A percentile compares a stretch with the other conserved stretches of the same genome.
Evolutionary conservation across 2,113 vertebrate genomes (phyloP).

Genomic region (Pelobates fuscus): DNA sequence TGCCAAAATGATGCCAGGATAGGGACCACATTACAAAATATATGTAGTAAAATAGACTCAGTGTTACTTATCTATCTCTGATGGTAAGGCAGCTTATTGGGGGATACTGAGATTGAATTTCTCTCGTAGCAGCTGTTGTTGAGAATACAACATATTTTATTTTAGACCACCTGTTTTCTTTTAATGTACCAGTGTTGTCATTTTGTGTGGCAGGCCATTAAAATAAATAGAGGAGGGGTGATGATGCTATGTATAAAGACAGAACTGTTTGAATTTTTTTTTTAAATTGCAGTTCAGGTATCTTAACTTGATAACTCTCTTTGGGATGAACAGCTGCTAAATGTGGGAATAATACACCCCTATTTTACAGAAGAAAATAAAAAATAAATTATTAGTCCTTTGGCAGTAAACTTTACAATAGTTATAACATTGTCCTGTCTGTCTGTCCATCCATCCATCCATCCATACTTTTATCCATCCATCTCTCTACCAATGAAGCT

Average conservation of each 20-base stretch:
- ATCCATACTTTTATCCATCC: too few relatives aligned
- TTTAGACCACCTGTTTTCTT: constrained; percentile 79
- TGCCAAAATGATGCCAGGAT: constrained; percentile 66
- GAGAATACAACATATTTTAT: constrained; percentile 67
- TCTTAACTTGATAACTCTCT: constrained; percentile 58
- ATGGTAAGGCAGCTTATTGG: constrained; percentile 72
- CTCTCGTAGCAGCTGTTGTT: constrained; percentile 75
- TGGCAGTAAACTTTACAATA: too few relatives aligned
- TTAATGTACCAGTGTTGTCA: constrained; percentile 62
- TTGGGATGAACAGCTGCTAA: constrained; percentile 62
- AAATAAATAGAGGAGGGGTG: constrained; percentile 60
- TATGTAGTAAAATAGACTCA: constrained; percentile 63
- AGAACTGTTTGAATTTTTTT: constrained; percentile 64
- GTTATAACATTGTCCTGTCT: too few relatives aligned
- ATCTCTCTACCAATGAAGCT: too few relatives aligned
- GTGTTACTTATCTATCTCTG: constrained; percentile 59
- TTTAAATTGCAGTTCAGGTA: constrained; percentile 62
- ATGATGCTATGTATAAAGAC: constrained; percentile 58
- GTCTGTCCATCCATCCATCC: too few relatives aligned
- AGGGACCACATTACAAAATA: constrained; percentile 62
- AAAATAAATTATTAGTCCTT: too few relatives aligned
- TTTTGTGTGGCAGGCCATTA: constrained; percentile 54
- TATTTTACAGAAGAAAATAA: too few relatives aligned
- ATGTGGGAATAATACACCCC: constrained; percentile 61
- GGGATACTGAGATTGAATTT: constrained; percentile 80